Evolutionary conservation across 2,113 vertebrate species (phyloP).

Genomic region (Pycnonotus jocosus): DNA sequence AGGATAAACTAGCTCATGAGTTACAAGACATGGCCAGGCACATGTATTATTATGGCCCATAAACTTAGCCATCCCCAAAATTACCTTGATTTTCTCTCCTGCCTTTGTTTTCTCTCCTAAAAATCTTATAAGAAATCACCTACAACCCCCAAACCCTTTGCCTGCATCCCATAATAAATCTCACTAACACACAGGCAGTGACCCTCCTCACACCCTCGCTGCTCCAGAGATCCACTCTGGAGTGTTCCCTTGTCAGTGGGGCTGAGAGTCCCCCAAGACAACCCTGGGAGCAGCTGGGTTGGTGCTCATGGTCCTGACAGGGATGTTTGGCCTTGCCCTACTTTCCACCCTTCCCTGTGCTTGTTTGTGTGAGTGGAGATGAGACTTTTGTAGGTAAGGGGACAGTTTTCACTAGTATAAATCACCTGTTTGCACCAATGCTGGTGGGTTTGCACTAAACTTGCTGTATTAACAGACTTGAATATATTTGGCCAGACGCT

Average conservation of each 20-base stretch:
- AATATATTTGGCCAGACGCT: background rate
- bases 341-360: background rate
- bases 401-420: background rate
- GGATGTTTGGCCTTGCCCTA: accelerated
- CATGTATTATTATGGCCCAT: accelerated
- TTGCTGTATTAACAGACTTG: background rate
- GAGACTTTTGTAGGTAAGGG: background rate
- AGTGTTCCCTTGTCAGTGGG: background rate
- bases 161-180: background rate
- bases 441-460: background rate
- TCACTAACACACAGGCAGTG: no score
- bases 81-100: background rate
- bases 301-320: background rate
- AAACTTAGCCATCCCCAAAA: background rate
- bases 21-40: background rate
- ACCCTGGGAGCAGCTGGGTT: background rate
- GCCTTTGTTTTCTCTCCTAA: background rate
- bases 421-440: background rate
- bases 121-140: background rate
- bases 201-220: background rate
- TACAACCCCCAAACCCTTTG: background rate
- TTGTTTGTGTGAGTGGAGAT: background rate
- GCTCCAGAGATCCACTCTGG: background rate
- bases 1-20: background rate
- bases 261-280: background rate